Evolutionary conservation across 2,113 vertebrate species (phyloP).

Genomic region (Apaloderma vittatum): DNA sequence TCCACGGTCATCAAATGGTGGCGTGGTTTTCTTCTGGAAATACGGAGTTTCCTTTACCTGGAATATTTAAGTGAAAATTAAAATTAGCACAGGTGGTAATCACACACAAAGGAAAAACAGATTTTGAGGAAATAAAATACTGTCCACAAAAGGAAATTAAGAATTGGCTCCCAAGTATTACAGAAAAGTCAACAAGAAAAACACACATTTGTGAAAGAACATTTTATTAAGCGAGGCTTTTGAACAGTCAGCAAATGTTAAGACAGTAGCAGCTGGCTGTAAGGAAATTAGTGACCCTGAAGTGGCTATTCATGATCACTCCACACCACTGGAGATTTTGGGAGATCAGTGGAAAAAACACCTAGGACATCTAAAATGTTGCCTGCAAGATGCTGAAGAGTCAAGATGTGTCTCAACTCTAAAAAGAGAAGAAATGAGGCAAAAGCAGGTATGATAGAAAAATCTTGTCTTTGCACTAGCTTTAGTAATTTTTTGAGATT

Average conservation of each 20-base stretch:
- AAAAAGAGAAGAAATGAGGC: background rate
- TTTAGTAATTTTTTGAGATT: background rate
- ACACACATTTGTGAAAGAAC: background rate
- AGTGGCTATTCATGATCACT: background rate
- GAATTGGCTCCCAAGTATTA: background rate
- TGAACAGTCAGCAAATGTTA: background rate
- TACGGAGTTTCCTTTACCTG: slow-evolving; percentile 93
- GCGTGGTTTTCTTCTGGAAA: slow-evolving; percentile 92
- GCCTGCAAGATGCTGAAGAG: background rate
- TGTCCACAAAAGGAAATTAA: background rate
- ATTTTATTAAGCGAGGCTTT: background rate
- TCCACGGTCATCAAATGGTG: slow-evolving; percentile 89
- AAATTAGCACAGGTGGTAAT: background rate
- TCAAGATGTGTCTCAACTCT: accelerated
- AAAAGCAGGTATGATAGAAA: background rate
- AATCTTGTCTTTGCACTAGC: background rate
- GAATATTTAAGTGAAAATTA: slow-evolving; percentile 27
- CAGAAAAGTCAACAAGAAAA: background rate
- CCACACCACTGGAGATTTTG: background rate
- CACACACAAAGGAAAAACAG: background rate
- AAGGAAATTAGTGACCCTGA: background rate
- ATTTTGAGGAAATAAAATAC: background rate
- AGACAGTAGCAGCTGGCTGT: background rate
- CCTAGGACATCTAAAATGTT: background rate
- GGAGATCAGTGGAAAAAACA: background rate